Conservation (phyloP, 2,113 vertebrate genomes). For the Halichoeres trimaculatus region DNA sequence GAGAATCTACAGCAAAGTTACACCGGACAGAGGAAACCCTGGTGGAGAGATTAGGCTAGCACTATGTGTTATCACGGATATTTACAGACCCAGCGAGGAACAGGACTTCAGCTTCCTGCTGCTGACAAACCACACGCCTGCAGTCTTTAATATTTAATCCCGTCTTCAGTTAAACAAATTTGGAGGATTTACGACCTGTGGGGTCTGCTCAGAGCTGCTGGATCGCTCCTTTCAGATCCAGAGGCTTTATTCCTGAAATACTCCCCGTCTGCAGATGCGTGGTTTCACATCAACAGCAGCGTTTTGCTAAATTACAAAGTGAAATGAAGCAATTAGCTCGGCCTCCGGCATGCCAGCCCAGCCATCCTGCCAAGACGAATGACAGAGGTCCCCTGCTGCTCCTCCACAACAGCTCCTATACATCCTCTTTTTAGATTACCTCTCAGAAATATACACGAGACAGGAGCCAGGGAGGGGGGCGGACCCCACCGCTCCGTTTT, state of each 20-base stretch:
- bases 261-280: slow-evolving; percentile 55
- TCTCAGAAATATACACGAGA: slow-evolving; percentile 69
- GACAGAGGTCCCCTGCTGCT: slow-evolving; percentile 55
- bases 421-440: slow-evolving; percentile 53
- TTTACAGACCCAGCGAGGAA: slow-evolving; percentile 70
- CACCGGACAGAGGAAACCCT: slow-evolving; percentile 71
- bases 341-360: slow-evolving; percentile 46
- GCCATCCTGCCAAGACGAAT: slow-evolving; percentile 39
- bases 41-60: slow-evolving; percentile 73
- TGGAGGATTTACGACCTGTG: neutral
- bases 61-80: slow-evolving; percentile 66
- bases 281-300: slow-evolving; percentile 61
- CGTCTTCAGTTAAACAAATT: neutral
- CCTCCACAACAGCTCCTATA: slow-evolving; percentile 58
- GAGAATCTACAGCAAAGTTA: slow-evolving; percentile 77
- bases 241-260: slow-evolving; percentile 48
- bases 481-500: slow-evolving; percentile 22
- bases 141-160: slow-evolving; percentile 13
- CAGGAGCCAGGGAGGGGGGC: slow-evolving; percentile 25
- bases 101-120: slow-evolving; percentile 5
- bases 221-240: neutral
- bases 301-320: slow-evolving; percentile 74
- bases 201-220: neutral
- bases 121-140: slow-evolving; percentile 33
- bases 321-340: slow-evolving; percentile 66